Base-by-base conservation (phyloP, 2,113 vertebrate genomes). In the Triplophysa rosa region DNA sequence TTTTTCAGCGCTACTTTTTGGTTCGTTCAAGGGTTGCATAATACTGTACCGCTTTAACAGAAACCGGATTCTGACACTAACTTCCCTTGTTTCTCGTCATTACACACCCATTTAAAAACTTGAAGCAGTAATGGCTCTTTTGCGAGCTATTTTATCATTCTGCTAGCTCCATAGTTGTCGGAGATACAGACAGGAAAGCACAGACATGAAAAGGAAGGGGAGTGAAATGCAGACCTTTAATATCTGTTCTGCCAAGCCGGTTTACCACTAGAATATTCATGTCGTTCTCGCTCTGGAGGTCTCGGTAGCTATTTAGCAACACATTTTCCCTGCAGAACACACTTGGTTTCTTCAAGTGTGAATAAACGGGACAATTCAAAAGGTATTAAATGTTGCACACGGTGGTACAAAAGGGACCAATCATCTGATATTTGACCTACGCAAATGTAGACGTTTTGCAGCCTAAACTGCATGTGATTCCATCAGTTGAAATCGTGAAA, bases 201-300 rank as follows among this genome's bases (percentile, higher is more conserved):
- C 42, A 62, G 42, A 19, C 16, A 33, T 40, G 19, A 8, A 49
- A 26, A 59, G 26, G 10, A 26, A 68, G n/a, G 47, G 26, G 12
- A 11, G 24, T 33, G 47, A 54, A 70, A 29, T 21, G 14, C 21
- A 16, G 14, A 23, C 9, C 45, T 69, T 69, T 29, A 69, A 69
- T 54, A 23, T 24, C n/a, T 68, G 59, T 73, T 52, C 17, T 21
- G 17, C 16, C 67, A 69, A 68, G 59, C 71, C 65, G 37, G 68
- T 79, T 69, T 73, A 49, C 49, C 37, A 47, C 72, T 67, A 71
- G 66, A 82, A 82, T 82, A 77, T 82, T 85, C 63, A 82, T 80
- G 80, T 78, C 62, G 10, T 52, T 37, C 37, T 9, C 26, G 71
- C 49, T 56, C 77, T 42, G n/a, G 61, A 79, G 66, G 62, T 26